Base-by-base conservation (phyloP, 2,888 invertebrate species). In the Barypeithes pellucidus region DNA sequence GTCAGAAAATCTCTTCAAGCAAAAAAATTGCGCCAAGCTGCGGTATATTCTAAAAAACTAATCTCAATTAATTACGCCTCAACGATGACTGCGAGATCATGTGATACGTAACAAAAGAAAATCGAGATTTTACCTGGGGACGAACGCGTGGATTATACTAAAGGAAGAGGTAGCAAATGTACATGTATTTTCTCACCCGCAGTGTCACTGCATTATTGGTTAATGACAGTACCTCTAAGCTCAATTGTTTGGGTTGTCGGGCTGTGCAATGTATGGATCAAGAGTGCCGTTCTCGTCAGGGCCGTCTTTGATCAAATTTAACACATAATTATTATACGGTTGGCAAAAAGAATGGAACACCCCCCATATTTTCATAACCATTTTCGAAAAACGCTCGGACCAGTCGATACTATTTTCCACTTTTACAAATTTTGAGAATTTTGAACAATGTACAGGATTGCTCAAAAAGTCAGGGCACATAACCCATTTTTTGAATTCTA, bases 151-250 rank as follows among this genome's bases (percentile, higher is more conserved):
- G 22, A 61, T 68, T 68, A 36, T 36, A 50, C 61, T 29, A 39
- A 50, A 39, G 14, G 50, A 68, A 61, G 68, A 68, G 68, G 68
- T 68, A 60, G 45, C 20, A 61, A 68, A 61, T 61, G 61, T 68
- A 39, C 61, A 61, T 61, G 68, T 50, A 50, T 43, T 69, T 62
- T 69, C 62, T 54, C 69, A 69, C 69, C 69, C 69, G 54, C 69
- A 69, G 69, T 60, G 69, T 62, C 62, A 63, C 62, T 43, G 52
- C 50, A 47, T 68, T 68, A 68, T 68, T 61, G 36, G 41, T 50
- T 45, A 68, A 69, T 69, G 62, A 62, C 69, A 69, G 54, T 18
- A 33, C 62, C 52, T 29, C 24, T 61, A 61, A 68, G 60, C 59
- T 67, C 59, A 59, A 61, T 68, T 68, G 68, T 68, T 24, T 50